Conservation (phyloP, 1,140 invertebrate genomes). For the Teleopsis dalmanni region DNA sequence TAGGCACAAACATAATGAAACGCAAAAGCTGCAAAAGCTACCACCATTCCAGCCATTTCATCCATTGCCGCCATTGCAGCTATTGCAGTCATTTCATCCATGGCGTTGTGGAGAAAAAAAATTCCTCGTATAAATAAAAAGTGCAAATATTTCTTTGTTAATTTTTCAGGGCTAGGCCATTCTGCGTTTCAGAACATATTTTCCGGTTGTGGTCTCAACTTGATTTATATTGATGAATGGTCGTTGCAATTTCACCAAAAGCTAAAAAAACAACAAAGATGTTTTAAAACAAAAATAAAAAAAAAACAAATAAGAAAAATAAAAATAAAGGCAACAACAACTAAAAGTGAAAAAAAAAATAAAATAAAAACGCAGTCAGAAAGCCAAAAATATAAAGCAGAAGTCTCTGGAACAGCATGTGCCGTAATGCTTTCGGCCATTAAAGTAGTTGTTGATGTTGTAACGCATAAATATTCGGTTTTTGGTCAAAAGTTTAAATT, state of each 20-base stretch:
- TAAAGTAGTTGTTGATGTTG: not conserved
- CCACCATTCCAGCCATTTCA: no score
- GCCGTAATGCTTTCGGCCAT: not conserved
- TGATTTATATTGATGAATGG: conserved; percentile 43
- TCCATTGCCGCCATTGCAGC: no score
- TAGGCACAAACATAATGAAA: no score
- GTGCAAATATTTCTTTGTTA: conserved; percentile 39
- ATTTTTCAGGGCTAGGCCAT: no score
- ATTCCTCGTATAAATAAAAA: conserved; percentile 38
- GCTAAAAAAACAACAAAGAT: not conserved
- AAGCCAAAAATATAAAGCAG: not conserved
- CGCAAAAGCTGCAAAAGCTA: no score
- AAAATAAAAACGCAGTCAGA: not conserved
- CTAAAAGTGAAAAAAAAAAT: not conserved
- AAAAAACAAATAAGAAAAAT: not conserved
- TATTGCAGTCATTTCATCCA: no score
- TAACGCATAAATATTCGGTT: not conserved
- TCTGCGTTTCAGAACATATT: conserved; percentile 1
- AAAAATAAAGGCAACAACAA: not conserved
- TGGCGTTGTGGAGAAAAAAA: no score
- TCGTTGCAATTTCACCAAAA: conserved; percentile 8
- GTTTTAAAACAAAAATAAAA: not conserved
- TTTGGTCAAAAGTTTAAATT: conserved; percentile 18
- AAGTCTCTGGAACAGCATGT: not conserved
- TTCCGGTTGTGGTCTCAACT: conserved; percentile 31